Base-by-base conservation (phyloP, 1,140 invertebrate genomes). In the Chionoecetes opilio region DNA sequence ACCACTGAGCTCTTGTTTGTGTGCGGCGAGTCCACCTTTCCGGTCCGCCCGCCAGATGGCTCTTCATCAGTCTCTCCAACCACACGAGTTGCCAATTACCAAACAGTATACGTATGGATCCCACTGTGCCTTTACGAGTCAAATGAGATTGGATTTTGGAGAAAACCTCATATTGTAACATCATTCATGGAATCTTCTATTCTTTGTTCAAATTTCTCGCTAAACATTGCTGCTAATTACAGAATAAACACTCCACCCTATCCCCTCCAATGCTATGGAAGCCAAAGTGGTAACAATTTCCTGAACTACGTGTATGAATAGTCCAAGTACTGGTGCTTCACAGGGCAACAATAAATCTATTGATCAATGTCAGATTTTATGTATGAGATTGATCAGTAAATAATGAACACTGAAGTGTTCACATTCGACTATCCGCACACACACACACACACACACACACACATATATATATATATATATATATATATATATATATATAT, bases 1-100 rank as follows among this genome's bases (percentile, higher is more conserved):
- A 88, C 86, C 94, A 95, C 94, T 95, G 94, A 95, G 35, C 37
- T 93, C 84, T 84, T 92, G 94, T 95, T 95, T 95, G 90, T 75
- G 94, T 92, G n/a, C n/a, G 94, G 89, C 29, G 86, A 63, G 63
- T 8, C 63, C 21, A 75, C 63, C n/a, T 95, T 92, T 90, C 34
- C 90, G n/a, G 75, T n/a, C 46, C n/a, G 32, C 29, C n/a, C 94
- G 84, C 90, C 29, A 95, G 94, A 82, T 63, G 90, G 90, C 91
- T 90, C 94, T 88, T 37, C 84, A 29, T 26, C 91, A 88, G 93
- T 63, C 87, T 93, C 92, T 37, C 86, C 53, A 41, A 75, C 87
- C 34, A 85, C 35, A 29, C 32, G 53, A 90, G 93, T 94, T 94
- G 93, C 93, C 93, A 94, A 89, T 93, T 93, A 93, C 93, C 29